phyloP scores from a whole-genome alignment of 1,140 invertebrate species.

The Drosophila arizonae region DNA sequence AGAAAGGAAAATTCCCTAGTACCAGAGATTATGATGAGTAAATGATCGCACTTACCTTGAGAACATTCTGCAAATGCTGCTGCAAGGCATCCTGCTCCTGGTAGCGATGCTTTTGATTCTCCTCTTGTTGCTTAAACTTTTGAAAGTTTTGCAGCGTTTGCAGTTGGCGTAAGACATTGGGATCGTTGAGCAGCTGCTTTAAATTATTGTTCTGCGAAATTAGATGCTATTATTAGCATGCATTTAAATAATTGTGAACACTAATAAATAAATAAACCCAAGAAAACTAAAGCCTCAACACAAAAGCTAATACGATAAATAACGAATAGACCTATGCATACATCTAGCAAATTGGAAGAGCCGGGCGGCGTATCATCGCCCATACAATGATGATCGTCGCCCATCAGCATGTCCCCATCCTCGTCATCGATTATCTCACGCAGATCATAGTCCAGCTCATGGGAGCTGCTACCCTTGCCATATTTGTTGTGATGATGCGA shows the following conservation, averaged over 20 bases:
- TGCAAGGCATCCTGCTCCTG: constrained; percentile 90
- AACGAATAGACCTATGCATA: constrained; percentile 38
- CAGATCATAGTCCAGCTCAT: constrained; percentile 70
- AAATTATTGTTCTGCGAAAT: constrained; percentile 76
- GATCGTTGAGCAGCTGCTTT: constrained; percentile 85
- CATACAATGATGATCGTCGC: constrained; percentile 71
- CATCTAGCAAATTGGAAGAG: constrained; percentile 67
- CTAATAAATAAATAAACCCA: constrained; percentile 10
- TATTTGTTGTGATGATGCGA: constrained; percentile 77
- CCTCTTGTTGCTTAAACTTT: constrained; percentile 87
- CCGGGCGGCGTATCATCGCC: constrained; percentile 68
- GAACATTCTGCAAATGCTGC: constrained; percentile 87
- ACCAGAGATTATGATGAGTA: not conserved
- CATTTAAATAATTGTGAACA: not conserved
- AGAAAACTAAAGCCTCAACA: constrained; percentile 13
- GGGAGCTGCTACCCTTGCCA: constrained; percentile 54
- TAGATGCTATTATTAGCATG: not conserved
- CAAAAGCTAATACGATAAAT: constrained; percentile 15
- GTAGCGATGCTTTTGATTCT: constrained; percentile 87
- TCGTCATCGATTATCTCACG: constrained; percentile 69
- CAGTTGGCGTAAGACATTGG: constrained; percentile 88
- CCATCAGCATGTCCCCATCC: constrained; percentile 57
- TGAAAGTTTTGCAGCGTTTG: constrained; percentile 84
- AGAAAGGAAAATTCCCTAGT: too few species aligned
- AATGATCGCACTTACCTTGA: constrained; percentile 51